Percentiles rank a stretch among this genome's conserved stretches.
Evolutionary conservation across 2,113 vertebrate genomes (phyloP).

Genomic region (Microcebus tavaratra): DNA sequence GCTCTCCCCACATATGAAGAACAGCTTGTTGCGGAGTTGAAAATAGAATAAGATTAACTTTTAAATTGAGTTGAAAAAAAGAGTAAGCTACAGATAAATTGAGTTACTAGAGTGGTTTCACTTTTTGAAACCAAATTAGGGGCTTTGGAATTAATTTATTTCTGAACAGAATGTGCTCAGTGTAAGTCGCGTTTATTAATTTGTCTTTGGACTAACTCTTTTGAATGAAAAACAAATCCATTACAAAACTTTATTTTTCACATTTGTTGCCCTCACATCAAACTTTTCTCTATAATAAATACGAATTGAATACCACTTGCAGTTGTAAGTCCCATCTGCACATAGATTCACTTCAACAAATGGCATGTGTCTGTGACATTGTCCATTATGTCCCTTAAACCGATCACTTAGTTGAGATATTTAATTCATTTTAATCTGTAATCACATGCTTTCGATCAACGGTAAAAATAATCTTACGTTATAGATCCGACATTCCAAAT

Average conservation of each 20-base stretch:
- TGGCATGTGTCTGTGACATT: background rate
- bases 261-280: background rate
- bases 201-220: conserved; percentile 32
- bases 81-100: conserved; percentile 59
- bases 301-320: background rate
- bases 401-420: background rate
- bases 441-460: conserved; percentile 6
- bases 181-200: conserved; percentile 53
- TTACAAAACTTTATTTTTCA: conserved; percentile 52
- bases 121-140: conserved; percentile 69
- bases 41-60: conserved; percentile 66
- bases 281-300: background rate
- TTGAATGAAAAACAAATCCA: conserved; percentile 27
- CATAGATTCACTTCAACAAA: background rate
- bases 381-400: background rate
- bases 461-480: background rate
- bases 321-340: background rate
- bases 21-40: conserved; percentile 50
- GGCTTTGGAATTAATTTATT: conserved; percentile 69
- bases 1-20: background rate
- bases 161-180: conserved; percentile 49
- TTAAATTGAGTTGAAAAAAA: conserved; percentile 62
- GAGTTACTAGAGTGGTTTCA: conserved; percentile 60
- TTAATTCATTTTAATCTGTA: conserved; percentile 37
- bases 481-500: background rate